Conservation (phyloP, 2,113 vertebrate genomes). For the Macrotus californicus region DNA sequence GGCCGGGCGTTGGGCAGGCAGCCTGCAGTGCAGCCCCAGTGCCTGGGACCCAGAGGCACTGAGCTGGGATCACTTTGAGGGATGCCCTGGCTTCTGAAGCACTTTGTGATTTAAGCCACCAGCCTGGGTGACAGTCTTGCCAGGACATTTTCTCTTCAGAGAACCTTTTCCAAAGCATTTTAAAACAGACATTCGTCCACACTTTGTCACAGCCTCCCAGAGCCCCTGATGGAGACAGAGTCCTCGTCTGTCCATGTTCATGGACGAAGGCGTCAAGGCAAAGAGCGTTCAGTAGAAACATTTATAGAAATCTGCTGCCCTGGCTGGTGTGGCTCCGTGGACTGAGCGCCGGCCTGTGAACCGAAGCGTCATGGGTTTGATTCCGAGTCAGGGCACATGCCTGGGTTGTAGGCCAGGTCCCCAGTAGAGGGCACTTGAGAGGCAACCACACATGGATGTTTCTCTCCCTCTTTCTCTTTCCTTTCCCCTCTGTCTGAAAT, state of each 20-base stretch:
- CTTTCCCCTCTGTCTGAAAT: too few species aligned
- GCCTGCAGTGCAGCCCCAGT: neutral
- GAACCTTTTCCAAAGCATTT: neutral
- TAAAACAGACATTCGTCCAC: neutral
- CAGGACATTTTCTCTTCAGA: neutral
- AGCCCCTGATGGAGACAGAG: neutral
- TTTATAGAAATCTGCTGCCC: neutral
- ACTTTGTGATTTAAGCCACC: neutral
- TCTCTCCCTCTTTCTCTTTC: too few species aligned
- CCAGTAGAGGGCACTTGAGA: too few species aligned
- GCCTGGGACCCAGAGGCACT: neutral
- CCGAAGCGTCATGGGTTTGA: too few species aligned
- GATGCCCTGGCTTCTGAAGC: neutral
- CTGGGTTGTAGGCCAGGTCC: too few species aligned
- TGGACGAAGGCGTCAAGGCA: neutral
- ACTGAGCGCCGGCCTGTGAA: too few species aligned
- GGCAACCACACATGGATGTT: too few species aligned
- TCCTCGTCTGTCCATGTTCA: neutral
- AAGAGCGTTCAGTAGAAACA: neutral
- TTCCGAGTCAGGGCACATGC: too few species aligned
- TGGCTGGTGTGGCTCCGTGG: too few species aligned
- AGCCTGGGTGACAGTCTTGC: neutral
- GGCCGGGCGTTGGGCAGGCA: accelerated
- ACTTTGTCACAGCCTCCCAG: neutral
- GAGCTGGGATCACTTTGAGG: neutral